Conservation (phyloP, 2,888 invertebrate genomes). For the Spilarctia lutea region DNA sequence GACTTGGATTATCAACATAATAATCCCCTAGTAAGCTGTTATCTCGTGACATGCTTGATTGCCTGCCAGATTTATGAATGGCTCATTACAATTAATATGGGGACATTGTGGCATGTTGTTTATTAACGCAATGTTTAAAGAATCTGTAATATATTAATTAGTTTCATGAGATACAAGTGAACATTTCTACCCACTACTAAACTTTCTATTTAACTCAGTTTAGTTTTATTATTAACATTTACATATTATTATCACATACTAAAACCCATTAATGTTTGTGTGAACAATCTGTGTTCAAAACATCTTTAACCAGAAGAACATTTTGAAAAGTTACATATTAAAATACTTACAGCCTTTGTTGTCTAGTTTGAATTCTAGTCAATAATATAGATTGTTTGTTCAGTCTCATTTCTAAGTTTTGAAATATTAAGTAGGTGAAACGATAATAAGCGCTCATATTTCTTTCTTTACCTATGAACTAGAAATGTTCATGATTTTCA, state of each 20-base stretch:
- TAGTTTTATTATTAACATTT: not conserved
- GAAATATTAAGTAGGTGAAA: slow-evolving; percentile 42
- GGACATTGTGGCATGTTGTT: slow-evolving; percentile 54
- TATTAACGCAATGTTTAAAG: slow-evolving; percentile 16
- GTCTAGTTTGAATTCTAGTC: slow-evolving; percentile 25
- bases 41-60: slow-evolving; percentile 68
- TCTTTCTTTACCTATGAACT: slow-evolving; percentile 20
- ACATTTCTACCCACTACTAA: not conserved
- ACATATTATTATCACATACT: not conserved
- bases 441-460: slow-evolving; percentile 21
- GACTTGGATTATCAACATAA: slow-evolving; percentile 11
- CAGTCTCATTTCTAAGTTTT: slow-evolving; percentile 32
- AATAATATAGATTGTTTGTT: slow-evolving; percentile 43
- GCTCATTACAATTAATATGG: slow-evolving; percentile 52
- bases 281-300: too few relatives aligned
- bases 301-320: not conserved
- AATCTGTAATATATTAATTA: not conserved
- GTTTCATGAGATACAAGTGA: not conserved
- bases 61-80: slow-evolving; percentile 58
- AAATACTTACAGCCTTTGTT: slow-evolving; percentile 1
- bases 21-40: slow-evolving; percentile 44
- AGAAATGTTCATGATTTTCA: slow-evolving; percentile 32
- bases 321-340: not conserved
- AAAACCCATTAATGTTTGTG: not conserved
- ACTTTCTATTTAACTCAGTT: not conserved